phyloP scores from a whole-genome alignment of 2,888 invertebrate species.

The Noctua fimbriata region DNA sequence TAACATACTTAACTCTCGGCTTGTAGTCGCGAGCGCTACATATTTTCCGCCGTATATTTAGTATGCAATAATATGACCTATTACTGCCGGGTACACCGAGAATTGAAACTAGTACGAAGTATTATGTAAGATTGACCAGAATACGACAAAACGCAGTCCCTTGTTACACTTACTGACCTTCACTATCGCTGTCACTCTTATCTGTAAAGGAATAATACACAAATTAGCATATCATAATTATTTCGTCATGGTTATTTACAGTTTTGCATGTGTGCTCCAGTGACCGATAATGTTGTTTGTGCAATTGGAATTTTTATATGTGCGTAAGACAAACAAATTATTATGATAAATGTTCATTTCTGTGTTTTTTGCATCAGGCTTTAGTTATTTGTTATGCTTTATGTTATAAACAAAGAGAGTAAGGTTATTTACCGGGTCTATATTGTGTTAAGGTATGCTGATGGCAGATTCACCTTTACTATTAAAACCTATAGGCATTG shows the following conservation, averaged over 20 bases:
- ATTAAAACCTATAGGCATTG: background rate
- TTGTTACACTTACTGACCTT: conserved; percentile 93
- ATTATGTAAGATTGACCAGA: conserved; percentile 90
- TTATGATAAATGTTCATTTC: conserved; percentile 9
- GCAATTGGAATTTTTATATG: conserved; percentile 47
- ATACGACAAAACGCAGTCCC: conserved; percentile 86
- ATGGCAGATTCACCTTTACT: conserved; percentile 5
- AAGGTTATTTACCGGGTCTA: conserved; percentile 23
- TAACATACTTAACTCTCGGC: conserved; percentile 68
- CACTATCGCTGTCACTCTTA: conserved; percentile 98
- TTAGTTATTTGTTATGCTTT: conserved; percentile 19
- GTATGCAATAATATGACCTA: conserved; percentile 56
- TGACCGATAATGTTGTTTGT: conserved; percentile 62
- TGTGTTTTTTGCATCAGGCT: conserved; percentile 43
- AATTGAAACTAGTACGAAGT: conserved; percentile 85
- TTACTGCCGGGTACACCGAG: conserved; percentile 75
- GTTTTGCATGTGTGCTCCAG: conserved; percentile 18
- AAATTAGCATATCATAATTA: conserved; percentile 63
- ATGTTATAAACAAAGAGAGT: conserved; percentile 22
- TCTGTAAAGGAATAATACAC: conserved; percentile 90
- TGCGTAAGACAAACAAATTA: conserved; percentile 13
- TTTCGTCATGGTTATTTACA: conserved; percentile 65
- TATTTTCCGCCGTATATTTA: conserved; percentile 32
- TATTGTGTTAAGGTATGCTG: background rate
- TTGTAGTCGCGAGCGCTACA: conserved; percentile 40